A percentile compares a stretch with the other conserved stretches of the same genome.
Evolutionary conservation across 1,140 invertebrate genomes (phyloP).

Genomic region (Ladona fulva): DNA sequence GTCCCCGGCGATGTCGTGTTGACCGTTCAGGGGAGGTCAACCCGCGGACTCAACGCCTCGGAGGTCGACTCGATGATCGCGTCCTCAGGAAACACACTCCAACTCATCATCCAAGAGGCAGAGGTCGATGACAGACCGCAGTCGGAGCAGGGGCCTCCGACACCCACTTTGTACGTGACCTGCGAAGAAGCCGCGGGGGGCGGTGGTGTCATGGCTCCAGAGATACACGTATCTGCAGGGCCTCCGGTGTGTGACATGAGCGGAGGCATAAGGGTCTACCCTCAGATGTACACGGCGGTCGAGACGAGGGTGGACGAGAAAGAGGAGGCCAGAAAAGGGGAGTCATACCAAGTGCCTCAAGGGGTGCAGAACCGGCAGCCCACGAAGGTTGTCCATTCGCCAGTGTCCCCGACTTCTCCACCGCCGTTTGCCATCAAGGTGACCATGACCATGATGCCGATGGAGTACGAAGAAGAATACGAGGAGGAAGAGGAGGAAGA

Average conservation of each 20-base stretch:
- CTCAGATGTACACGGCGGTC: background rate
- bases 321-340: background rate
- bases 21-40: constrained; percentile 26
- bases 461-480: background rate
- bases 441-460: background rate
- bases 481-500: background rate
- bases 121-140: too few relatives aligned
- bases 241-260: background rate
- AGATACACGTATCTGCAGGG: background rate
- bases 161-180: background rate
- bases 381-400: background rate
- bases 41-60: constrained; percentile 25
- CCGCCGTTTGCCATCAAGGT: background rate
- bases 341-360: background rate
- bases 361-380: background rate
- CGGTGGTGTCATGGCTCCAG: background rate
- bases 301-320: background rate
- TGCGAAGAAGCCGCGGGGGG: background rate
- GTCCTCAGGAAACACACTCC: constrained; percentile 25
- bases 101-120: constrained; percentile 27
- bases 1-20: constrained; percentile 26
- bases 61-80: constrained; percentile 27
- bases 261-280: background rate
- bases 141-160: background rate
- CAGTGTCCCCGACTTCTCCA: background rate